These are phyloP conservation scores for Channallabes apus DNA, from an alignment of 2,797 vertebrate species.

Conservation along the genomic window DNA sequence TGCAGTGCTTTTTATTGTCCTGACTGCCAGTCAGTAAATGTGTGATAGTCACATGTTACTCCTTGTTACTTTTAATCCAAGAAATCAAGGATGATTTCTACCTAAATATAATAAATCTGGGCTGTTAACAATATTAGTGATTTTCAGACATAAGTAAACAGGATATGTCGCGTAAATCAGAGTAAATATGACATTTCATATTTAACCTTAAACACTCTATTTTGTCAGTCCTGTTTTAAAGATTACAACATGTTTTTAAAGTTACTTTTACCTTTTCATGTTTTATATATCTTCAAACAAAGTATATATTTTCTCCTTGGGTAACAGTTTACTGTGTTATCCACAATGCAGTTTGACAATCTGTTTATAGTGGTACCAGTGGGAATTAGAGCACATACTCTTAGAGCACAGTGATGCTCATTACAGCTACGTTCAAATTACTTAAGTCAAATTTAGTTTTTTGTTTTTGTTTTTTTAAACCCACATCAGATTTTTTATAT, in stretches of 20 bases:
- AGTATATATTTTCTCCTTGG: background rate
- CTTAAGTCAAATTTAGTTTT: no score
- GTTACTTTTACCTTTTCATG: background rate
- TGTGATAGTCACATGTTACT: background rate
- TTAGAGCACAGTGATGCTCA: no score
- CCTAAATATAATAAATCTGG: background rate
- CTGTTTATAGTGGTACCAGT: no score
- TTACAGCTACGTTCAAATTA: no score
- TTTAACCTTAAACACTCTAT: background rate
- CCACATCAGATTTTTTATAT: no score
- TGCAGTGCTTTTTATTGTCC: background rate
- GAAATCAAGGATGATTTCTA: background rate
- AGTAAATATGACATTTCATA: background rate
- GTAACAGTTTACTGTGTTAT: background rate
- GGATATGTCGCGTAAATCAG: background rate
- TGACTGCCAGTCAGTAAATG: background rate
- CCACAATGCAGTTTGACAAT: background rate
- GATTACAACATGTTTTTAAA: no score
- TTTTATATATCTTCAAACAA: background rate
- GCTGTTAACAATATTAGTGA: background rate
- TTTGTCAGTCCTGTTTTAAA: background rate
- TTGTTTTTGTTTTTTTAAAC: no score
- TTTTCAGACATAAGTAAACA: background rate
- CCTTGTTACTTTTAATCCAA: background rate
- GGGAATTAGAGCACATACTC: no score